Evolutionary conservation across 1,140 invertebrate genomes (phyloP).

Genomic region (Lutraria rhynchaena): DNA sequence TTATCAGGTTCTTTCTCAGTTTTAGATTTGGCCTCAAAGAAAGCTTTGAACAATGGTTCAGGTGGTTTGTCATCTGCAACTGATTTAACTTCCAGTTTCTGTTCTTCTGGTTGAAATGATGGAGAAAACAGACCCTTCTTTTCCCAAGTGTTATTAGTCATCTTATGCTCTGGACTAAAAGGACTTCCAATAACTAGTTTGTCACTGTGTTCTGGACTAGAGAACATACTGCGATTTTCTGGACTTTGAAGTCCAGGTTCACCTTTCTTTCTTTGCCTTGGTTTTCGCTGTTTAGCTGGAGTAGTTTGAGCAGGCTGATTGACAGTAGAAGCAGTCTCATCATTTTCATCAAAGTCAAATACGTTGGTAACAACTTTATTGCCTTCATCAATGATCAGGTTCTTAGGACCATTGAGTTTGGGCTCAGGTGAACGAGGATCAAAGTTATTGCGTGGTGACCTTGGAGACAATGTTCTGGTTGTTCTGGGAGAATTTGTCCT

Average conservation of each 20-base stretch:
- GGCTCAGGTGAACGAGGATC: slow-evolving; percentile 62
- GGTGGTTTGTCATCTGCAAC: slow-evolving; percentile 52
- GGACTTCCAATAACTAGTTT: slow-evolving; percentile 49
- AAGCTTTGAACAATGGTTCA: slow-evolving; percentile 58
- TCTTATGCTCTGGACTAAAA: slow-evolving; percentile 44
- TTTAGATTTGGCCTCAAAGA: slow-evolving; percentile 52
- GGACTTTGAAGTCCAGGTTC: slow-evolving; percentile 47
- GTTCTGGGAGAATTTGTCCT: slow-evolving; percentile 67
- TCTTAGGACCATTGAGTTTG: slow-evolving; percentile 48
- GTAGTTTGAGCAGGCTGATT: slow-evolving; percentile 3
- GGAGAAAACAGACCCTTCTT: slow-evolving; percentile 45
- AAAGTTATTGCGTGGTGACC: slow-evolving; percentile 69
- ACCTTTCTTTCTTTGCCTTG: slow-evolving; percentile 52
- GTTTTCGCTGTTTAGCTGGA: slow-evolving; percentile 43
- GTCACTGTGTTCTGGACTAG: slow-evolving; percentile 53
- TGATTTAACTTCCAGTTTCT: slow-evolving; percentile 27
- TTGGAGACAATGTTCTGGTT: slow-evolving; percentile 65
- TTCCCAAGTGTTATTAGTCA: slow-evolving; percentile 17
- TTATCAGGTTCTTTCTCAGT: slow-evolving; percentile 46
- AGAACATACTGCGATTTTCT: slow-evolving; percentile 33
- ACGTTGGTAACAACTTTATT: slow-evolving; percentile 57
- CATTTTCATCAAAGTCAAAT: slow-evolving; percentile 68
- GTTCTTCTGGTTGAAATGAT: slow-evolving; percentile 44
- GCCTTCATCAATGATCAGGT: slow-evolving; percentile 40
- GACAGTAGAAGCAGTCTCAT: slow-evolving; percentile 57